phyloP scores from a whole-genome alignment of 2,888 invertebrate genomes.

The Morpho helenor region DNA sequence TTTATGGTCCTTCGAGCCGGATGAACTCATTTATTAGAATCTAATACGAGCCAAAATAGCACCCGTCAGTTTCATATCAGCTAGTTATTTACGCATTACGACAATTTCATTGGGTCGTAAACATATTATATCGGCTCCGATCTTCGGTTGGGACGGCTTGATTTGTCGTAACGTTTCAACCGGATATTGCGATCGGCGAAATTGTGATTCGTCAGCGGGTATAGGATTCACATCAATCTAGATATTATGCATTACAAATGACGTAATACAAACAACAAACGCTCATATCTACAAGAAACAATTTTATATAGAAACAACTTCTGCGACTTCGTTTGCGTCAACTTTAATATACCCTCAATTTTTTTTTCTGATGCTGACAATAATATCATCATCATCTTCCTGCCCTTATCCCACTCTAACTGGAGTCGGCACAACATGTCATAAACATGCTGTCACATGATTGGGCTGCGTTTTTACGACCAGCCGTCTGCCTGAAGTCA shows the following conservation, averaged over 20 bases:
- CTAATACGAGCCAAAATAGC: not conserved
- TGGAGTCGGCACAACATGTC: too few species aligned
- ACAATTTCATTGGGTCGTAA: slow-evolving; percentile 23
- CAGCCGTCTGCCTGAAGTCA: too few species aligned
- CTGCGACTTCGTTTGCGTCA: too few species aligned
- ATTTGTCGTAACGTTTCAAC: slow-evolving; percentile 22
- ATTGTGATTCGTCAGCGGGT: not conserved
- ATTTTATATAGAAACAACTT: too few species aligned
- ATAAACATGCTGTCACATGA: too few species aligned
- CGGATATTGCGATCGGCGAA: slow-evolving; percentile 10
- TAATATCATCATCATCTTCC: too few species aligned
- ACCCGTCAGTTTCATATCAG: slow-evolving; percentile 3
- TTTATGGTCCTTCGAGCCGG: not conserved
- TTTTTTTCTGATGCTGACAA: too few species aligned
- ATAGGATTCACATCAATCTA: too few species aligned
- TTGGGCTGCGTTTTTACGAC: too few species aligned
- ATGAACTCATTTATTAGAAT: slow-evolving; percentile 5
- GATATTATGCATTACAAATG: not conserved
- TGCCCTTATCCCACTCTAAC: too few species aligned
- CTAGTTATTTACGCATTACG: slow-evolving; percentile 15
- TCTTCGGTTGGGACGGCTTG: slow-evolving; percentile 19
- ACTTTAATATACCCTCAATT: too few species aligned
- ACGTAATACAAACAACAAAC: not conserved
- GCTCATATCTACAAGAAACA: too few species aligned
- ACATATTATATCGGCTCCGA: slow-evolving; percentile 24